Percentiles rank a stretch among this genome's conserved stretches.
These are phyloP conservation scores for Oncorhynchus clarkii DNA, from an alignment of 2,113 vertebrate genomes.

Conservation along the genomic window DNA sequence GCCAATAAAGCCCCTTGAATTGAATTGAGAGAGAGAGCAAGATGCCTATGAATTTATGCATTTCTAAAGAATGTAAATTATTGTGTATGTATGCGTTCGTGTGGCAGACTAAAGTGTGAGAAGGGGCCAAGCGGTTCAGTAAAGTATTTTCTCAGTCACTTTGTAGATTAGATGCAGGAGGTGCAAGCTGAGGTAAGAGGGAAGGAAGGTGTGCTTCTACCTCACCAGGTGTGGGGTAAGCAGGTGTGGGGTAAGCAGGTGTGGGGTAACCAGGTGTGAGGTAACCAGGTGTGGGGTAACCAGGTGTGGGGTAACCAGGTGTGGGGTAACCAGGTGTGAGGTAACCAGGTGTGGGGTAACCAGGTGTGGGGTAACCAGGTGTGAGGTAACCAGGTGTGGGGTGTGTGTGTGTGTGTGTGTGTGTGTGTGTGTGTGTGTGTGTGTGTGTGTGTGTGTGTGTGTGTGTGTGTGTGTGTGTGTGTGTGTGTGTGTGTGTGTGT, in stretches of 20 bases:
- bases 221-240: too few species aligned
- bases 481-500: neutral
- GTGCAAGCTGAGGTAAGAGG: neutral
- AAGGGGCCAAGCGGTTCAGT: neutral
- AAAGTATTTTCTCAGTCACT: neutral
- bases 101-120: neutral
- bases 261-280: too few species aligned
- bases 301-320: too few species aligned
- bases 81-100: neutral
- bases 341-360: too few species aligned
- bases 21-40: too few species aligned
- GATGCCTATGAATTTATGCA: neutral
- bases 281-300: too few species aligned
- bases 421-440: neutral
- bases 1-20: too few species aligned
- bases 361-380: too few species aligned
- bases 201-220: neutral
- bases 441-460: neutral
- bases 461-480: neutral
- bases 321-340: too few species aligned
- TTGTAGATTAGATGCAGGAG: constrained; percentile 1
- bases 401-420: neutral
- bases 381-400: too few species aligned
- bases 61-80: neutral
- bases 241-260: too few species aligned